These are phyloP conservation scores for Dicyrtomina minuta DNA, from an alignment of 2,888 invertebrate species.

Conservation along the genomic window DNA sequence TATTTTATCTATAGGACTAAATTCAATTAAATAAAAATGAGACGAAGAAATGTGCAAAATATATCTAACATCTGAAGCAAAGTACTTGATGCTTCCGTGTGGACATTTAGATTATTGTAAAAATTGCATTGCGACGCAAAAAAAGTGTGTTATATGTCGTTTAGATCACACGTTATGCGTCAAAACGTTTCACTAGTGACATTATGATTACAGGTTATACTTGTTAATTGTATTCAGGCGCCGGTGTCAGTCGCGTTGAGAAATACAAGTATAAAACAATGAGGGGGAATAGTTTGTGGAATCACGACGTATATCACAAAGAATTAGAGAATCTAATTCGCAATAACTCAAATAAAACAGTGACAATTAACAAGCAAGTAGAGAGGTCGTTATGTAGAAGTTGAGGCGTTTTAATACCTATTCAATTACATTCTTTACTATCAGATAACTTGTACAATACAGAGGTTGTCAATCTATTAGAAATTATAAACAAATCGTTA, in stretches of 20 bases:
- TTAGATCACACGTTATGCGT: background rate
- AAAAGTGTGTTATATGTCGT: background rate
- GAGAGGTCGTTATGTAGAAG: too few relatives aligned
- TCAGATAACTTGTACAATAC: too few relatives aligned
- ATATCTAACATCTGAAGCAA: background rate
- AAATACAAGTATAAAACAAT: too few relatives aligned
- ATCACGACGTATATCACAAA: too few relatives aligned
- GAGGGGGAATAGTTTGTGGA: too few relatives aligned
- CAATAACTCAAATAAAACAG: too few relatives aligned
- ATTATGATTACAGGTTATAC: background rate
- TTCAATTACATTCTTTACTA: too few relatives aligned
- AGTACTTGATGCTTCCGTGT: background rate
- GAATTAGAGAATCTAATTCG: too few relatives aligned
- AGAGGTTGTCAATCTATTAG: background rate
- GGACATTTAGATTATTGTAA: background rate
- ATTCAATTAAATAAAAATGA: background rate
- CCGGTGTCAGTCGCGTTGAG: too few relatives aligned
- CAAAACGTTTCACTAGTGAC: background rate
- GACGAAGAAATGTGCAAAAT: conserved; percentile 1
- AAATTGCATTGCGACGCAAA: background rate
- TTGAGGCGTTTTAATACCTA: too few relatives aligned
- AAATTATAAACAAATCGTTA: background rate
- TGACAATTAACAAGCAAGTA: too few relatives aligned
- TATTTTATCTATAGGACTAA: background rate
- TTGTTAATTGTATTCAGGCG: too few relatives aligned